These are phyloP conservation scores for Ethmia dodecea DNA, from an alignment of 2,888 invertebrate species.

Conservation along the genomic window DNA sequence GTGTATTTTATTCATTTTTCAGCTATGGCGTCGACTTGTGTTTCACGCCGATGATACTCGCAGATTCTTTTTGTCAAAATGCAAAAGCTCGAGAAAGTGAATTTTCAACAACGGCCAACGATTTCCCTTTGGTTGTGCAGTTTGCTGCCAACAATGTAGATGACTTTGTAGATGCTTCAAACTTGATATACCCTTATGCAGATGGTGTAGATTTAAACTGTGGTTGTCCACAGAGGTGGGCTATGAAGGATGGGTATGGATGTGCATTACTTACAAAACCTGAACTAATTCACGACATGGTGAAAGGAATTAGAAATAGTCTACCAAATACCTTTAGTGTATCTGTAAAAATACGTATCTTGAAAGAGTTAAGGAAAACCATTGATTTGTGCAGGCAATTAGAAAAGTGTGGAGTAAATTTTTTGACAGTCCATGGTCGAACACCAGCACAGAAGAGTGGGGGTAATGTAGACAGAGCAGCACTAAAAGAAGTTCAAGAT, in stretches of 20 bases:
- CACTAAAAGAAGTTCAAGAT: slow-evolving; percentile 84
- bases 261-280: slow-evolving; percentile 90
- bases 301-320: slow-evolving; percentile 84
- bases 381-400: slow-evolving; percentile 88
- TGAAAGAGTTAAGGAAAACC: slow-evolving; percentile 82
- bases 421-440: slow-evolving; percentile 94
- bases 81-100: slow-evolving; percentile 90
- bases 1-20: too few relatives aligned
- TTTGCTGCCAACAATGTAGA: slow-evolving; percentile 92
- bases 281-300: slow-evolving; percentile 88
- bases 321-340: slow-evolving; percentile 87
- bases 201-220: slow-evolving; percentile 98
- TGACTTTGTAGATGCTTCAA: slow-evolving; percentile 91
- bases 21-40: slow-evolving; percentile 92
- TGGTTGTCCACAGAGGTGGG: slow-evolving; percentile 98
- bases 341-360: slow-evolving; percentile 94
- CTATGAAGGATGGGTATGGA: slow-evolving; percentile 93
- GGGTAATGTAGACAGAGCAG: slow-evolving; percentile 83
- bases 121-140: slow-evolving; percentile 93
- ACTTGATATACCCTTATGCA: slow-evolving; percentile 88
- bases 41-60: slow-evolving; percentile 98
- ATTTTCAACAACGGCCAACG: slow-evolving; percentile 85
- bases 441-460: slow-evolving; percentile 89
- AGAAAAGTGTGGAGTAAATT: slow-evolving; percentile 92
- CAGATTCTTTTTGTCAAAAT: slow-evolving; percentile 94